Base-by-base conservation (phyloP, 2,113 vertebrate genomes). In the Myodes glareolus region DNA sequence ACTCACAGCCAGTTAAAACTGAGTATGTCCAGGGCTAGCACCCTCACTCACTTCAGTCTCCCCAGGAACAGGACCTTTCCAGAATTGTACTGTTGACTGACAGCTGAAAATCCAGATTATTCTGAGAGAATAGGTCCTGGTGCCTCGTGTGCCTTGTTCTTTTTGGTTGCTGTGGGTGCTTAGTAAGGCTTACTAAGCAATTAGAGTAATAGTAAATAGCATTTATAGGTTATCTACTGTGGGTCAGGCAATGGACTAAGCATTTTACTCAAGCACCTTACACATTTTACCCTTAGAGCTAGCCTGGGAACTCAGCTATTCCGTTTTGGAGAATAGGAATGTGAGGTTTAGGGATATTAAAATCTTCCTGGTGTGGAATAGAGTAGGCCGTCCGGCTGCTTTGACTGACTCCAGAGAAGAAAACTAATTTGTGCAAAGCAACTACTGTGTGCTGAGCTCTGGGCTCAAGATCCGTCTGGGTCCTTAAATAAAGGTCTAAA, bases 41-140 rank as follows among this genome's bases (percentile, higher is more conserved):
- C 25, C 58, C 31, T 16, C 47, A 45, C 8, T 84, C 63, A 21
- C 87, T 63, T 89, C 33, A 5, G 14, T 14, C 27, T 82, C 55
- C 42, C 61, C 0, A 52, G 1, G 7, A 10, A 89, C 33, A 96
- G n/a, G 77, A 78, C 21, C 65, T 94, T 95, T 95, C 88, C 90
- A 87, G 95, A 88, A 75, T 19, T 52, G 10, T 23, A 19, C 73
- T 90, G 85, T 58, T 89, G 77, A 55, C 33, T 52, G 47, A n/a
- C 33, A 29, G 42, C 52, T 77, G 81, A 85, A 94, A 91, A 89
- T 31, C 72, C 88, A 67, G 87, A 21, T 70, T 84, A 88, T 70
- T 68, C 39, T 70, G 25, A 68, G 47, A 47, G 55, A 80, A 39
- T 27, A 33, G 87, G 27, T 39, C 61, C 36, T 73, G 50, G 61